A percentile compares a stretch with the other conserved stretches of the same genome.
These are phyloP conservation scores for Crenichthys baileyi DNA, from an alignment of 2,797 vertebrate species.

Conservation along the genomic window DNA sequence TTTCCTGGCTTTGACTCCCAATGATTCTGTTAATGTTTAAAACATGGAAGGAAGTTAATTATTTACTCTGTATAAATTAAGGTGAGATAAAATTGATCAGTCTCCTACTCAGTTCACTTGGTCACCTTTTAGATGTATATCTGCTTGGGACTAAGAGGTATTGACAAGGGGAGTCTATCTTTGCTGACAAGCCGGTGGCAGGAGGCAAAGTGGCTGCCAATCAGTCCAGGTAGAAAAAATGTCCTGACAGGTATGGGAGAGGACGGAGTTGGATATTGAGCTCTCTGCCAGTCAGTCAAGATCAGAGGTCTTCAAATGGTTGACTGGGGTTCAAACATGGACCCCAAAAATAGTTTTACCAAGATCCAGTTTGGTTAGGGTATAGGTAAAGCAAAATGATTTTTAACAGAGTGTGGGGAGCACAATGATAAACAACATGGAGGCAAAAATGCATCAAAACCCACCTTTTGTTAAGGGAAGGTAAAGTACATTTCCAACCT, in stretches of 20 bases:
- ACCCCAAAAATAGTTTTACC: neutral
- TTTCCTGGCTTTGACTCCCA: constrained; percentile 17
- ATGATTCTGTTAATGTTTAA: constrained; percentile 56
- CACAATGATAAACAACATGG: neutral
- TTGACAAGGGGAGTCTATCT: constrained; percentile 61
- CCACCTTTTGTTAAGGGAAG: neutral
- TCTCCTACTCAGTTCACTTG: constrained; percentile 39
- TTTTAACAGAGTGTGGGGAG: neutral
- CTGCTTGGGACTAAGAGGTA: constrained; percentile 66
- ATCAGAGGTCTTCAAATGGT: neutral
- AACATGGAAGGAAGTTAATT: constrained; percentile 68
- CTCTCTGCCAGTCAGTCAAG: constrained; percentile 37
- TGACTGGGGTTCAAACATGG: neutral
- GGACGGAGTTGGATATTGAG: constrained; percentile 61
- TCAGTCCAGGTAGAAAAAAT: constrained; percentile 51
- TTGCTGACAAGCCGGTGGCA: constrained; percentile 62
- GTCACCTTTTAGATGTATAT: constrained; percentile 67
- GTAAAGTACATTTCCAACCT: neutral
- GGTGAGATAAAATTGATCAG: constrained; percentile 75
- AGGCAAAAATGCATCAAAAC: neutral
- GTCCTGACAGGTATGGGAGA: constrained; percentile 51
- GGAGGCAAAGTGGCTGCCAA: constrained; percentile 60
- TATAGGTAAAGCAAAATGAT: neutral
- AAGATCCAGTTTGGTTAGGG: neutral
- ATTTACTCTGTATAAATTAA: constrained; percentile 79